Percentiles rank a stretch among this genome's conserved stretches.
Evolutionary conservation across 2,113 vertebrate species (phyloP).

Genomic region (Eidolon helvum): DNA sequence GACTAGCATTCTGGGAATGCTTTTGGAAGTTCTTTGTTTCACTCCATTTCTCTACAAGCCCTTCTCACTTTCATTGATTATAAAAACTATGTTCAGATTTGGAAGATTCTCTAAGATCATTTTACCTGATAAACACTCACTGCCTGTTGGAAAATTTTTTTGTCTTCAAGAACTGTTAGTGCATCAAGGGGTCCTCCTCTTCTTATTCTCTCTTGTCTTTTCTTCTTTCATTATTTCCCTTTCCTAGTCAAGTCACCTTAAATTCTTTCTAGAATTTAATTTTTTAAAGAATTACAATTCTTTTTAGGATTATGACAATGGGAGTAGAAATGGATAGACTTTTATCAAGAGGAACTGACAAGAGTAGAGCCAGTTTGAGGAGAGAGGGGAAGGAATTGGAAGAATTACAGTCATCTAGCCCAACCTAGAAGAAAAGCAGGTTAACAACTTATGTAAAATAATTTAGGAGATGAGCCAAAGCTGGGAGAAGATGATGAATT

Average conservation of each 20-base stretch:
- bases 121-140: not conserved
- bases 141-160: not conserved
- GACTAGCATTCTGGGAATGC: not conserved
- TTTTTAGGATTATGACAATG: not conserved
- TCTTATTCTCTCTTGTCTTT: not conserved
- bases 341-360: not conserved
- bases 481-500: not conserved
- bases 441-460: not conserved
- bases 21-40: constrained; percentile 26
- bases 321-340: not conserved
- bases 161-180: not conserved
- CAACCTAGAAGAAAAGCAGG: not conserved
- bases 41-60: not conserved
- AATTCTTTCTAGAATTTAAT: constrained; percentile 11
- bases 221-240: not conserved
- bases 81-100: not conserved
- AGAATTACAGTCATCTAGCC: not conserved
- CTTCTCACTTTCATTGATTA: not conserved
- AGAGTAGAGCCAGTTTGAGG: not conserved
- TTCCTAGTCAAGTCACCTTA: not conserved
- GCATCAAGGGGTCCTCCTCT: not conserved
- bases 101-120: not conserved
- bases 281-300: not conserved
- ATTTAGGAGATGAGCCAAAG: not conserved
- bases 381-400: not conserved